Conservation (phyloP, 2,113 vertebrate genomes). For the Callorhinus ursinus region DNA sequence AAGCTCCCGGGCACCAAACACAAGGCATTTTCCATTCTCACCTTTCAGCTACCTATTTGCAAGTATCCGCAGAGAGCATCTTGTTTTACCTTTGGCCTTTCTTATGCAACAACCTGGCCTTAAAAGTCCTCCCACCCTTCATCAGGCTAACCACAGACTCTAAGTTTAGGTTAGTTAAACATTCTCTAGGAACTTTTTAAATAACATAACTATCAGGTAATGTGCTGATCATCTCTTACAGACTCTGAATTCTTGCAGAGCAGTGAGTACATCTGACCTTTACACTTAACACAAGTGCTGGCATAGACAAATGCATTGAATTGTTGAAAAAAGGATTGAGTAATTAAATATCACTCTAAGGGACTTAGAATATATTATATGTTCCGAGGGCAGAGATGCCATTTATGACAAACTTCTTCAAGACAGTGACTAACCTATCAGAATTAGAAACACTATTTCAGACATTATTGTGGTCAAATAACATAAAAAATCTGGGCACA, state of each 20-base stretch:
- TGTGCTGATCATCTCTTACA: not conserved
- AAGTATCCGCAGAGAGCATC: not conserved
- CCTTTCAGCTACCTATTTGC: not conserved
- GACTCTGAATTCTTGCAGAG: not conserved
- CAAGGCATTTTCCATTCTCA: not conserved
- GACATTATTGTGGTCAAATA: not conserved
- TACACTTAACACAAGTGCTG: not conserved
- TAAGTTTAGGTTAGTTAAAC: not conserved
- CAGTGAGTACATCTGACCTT: not conserved
- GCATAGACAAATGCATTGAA: not conserved
- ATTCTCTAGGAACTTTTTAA: not conserved
- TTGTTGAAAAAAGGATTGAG: not conserved
- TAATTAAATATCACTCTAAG: not conserved
- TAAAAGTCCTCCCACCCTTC: not conserved
- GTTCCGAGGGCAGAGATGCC: not conserved
- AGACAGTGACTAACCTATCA: not conserved
- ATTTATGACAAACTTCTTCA: not conserved
- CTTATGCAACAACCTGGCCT: not conserved
- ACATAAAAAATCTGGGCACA: not conserved
- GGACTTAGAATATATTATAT: not conserved
- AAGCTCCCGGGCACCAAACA: not conserved
- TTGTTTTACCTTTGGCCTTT: not conserved
- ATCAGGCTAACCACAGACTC: not conserved
- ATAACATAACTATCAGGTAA: not conserved
- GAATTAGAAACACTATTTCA: not conserved